phyloP scores from a whole-genome alignment of 2,797 vertebrate genomes.

The Pygocentrus nattereri region DNA sequence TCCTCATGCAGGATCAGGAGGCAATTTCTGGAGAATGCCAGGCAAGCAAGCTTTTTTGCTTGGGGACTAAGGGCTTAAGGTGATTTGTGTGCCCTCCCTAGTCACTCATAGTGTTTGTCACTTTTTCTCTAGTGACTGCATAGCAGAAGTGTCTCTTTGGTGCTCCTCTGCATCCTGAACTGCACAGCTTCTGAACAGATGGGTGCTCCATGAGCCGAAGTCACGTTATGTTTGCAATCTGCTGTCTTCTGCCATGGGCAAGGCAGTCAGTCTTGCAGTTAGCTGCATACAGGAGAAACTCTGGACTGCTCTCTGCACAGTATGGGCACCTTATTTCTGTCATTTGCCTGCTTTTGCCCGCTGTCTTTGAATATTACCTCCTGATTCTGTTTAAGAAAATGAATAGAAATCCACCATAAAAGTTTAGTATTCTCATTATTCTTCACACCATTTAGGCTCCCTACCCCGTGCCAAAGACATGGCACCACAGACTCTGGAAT shows the following conservation, averaged over 20 bases:
- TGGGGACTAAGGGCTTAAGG: not conserved
- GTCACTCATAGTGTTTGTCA: slow-evolving; percentile 1
- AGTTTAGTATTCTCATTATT: too few species aligned
- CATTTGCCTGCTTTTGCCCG: too few species aligned
- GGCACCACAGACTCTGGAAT: too few species aligned
- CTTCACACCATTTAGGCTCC: too few species aligned
- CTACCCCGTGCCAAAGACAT: too few species aligned
- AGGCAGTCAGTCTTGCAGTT: not conserved
- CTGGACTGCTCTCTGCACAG: not conserved
- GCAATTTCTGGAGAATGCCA: not conserved
- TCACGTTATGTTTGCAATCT: slow-evolving; percentile 7
- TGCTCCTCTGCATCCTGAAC: not conserved
- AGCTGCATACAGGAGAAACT: not conserved
- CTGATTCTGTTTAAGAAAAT: too few species aligned
- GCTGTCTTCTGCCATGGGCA: slow-evolving; percentile 4
- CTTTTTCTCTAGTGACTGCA: not conserved
- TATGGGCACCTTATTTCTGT: not conserved
- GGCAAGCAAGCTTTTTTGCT: not conserved
- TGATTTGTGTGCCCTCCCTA: slow-evolving; percentile 7
- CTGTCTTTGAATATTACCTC: too few species aligned
- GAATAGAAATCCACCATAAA: too few species aligned
- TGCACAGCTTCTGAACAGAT: slow-evolving; percentile 7
- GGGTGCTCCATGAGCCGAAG: slow-evolving; percentile 12
- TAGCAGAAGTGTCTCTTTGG: not conserved
- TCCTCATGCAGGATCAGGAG: not conserved